These are phyloP conservation scores for Otis tarda DNA, from an alignment of 2,113 vertebrate species.

Conservation along the genomic window DNA sequence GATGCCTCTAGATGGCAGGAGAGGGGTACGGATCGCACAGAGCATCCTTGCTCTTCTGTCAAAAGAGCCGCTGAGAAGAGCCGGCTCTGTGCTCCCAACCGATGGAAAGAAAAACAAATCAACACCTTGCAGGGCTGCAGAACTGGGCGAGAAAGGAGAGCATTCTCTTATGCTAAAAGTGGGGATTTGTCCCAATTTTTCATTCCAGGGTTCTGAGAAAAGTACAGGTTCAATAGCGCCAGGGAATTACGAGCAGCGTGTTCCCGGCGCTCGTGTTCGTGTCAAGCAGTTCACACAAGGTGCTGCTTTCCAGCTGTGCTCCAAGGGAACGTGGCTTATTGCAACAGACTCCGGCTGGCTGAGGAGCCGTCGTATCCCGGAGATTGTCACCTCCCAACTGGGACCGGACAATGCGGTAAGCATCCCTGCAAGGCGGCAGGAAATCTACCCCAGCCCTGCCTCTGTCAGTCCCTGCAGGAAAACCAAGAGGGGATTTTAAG, in stretches of 20 bases:
- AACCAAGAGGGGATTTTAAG: neutral
- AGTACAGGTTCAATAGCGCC: accelerated
- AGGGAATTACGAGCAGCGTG: accelerated
- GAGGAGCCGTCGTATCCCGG: accelerated
- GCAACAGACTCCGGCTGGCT: neutral
- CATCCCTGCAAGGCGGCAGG: neutral
- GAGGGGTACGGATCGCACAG: accelerated
- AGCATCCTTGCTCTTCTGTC: neutral
- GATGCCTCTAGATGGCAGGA: conserved; percentile 8
- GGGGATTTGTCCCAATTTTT: neutral
- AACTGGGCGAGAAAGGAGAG: neutral
- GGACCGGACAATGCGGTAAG: neutral
- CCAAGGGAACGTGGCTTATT: neutral
- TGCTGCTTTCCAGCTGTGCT: neutral
- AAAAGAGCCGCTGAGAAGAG: neutral
- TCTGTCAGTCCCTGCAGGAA: neutral
- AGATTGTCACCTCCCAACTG: neutral
- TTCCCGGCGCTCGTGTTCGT: accelerated
- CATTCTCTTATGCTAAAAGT: too few species aligned
- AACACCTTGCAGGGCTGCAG: neutral
- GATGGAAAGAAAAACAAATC: neutral
- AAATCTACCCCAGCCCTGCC: neutral
- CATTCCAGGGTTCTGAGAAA: neutral
- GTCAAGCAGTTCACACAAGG: neutral
- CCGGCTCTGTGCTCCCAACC: accelerated